Evolutionary conservation across 1,140 invertebrate species (phyloP).

Genomic region (Procambarus clarkii): DNA sequence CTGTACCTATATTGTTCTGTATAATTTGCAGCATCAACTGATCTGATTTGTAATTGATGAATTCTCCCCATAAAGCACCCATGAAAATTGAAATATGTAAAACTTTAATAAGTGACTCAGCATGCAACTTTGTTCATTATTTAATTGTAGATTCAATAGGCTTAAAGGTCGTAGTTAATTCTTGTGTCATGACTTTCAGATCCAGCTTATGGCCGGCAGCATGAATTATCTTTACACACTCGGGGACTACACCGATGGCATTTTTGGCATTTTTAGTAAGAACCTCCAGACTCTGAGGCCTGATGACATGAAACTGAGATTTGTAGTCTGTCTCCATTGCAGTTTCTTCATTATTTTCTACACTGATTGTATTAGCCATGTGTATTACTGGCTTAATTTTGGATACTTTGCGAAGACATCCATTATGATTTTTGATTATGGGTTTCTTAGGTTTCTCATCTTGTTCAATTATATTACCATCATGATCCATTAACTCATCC

Average conservation of each 20-base stretch:
- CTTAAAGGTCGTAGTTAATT: conserved; percentile 21
- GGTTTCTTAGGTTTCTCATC: neutral
- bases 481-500: conserved; percentile 20
- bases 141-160: conserved; percentile 15
- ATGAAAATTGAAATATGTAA: neutral
- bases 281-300: conserved; percentile 5
- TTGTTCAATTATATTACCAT: neutral
- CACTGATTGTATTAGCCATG: neutral
- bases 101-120: neutral
- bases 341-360: neutral
- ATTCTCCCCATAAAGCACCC: neutral
- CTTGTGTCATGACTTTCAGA: conserved; percentile 15
- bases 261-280: conserved; percentile 31
- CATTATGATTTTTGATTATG: neutral
- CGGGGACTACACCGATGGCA: neutral
- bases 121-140: neutral
- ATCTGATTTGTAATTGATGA: neutral
- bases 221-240: conserved; percentile 25
- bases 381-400: neutral
- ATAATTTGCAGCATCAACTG: neutral
- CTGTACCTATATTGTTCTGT: neutral
- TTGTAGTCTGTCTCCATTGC: conserved; percentile 26
- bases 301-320: neutral
- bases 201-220: neutral
- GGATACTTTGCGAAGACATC: neutral